Conservation (phyloP, 64 coral and sea anemone species). For the Montipora efflorescens region DNA sequence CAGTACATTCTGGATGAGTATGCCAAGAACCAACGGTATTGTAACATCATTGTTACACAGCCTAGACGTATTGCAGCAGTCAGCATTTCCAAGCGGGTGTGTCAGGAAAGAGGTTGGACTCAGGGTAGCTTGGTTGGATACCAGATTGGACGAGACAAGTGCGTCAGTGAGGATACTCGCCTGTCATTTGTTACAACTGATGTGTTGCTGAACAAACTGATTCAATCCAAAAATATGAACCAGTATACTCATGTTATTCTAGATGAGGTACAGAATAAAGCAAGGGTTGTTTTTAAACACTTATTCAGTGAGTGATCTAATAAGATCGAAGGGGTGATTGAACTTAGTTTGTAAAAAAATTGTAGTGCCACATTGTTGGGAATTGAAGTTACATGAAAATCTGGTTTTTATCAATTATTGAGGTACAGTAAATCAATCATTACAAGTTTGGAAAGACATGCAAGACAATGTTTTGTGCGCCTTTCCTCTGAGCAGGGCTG, state of each 20-base stretch:
- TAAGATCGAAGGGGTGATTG: too few relatives aligned
- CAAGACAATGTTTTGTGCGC: too few relatives aligned
- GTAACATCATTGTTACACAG: slow-evolving; percentile 95
- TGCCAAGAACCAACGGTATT: slow-evolving; percentile 90
- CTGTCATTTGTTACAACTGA: slow-evolving; percentile 91
- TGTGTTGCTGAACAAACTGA: slow-evolving; percentile 92
- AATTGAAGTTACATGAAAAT: too few relatives aligned
- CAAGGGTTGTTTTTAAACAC: neutral
- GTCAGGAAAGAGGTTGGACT: slow-evolving; percentile 87
- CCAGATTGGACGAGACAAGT: slow-evolving; percentile 89
- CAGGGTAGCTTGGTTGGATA: slow-evolving; percentile 90
- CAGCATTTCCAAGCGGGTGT: slow-evolving; percentile 97
- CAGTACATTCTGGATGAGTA: slow-evolving; percentile 97
- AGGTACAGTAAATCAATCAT: too few relatives aligned
- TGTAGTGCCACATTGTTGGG: too few relatives aligned
- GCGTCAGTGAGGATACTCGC: slow-evolving; percentile 91
- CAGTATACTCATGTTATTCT: slow-evolving; percentile 92
- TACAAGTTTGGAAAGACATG: too few relatives aligned
- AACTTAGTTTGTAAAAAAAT: too few relatives aligned
- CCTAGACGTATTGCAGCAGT: slow-evolving; percentile 95
- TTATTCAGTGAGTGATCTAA: too few relatives aligned
- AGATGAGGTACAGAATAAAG: slow-evolving; percentile 77
- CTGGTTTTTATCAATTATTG: too few relatives aligned
- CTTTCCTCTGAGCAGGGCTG: too few relatives aligned
- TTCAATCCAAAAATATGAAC: slow-evolving; percentile 92